Evolutionary conservation across 37 sponge, comb jelly and placozoan species (phyloP), one percentile per base, ranked within the genome.

Genomic region (Haliclona indistincta): DNA sequence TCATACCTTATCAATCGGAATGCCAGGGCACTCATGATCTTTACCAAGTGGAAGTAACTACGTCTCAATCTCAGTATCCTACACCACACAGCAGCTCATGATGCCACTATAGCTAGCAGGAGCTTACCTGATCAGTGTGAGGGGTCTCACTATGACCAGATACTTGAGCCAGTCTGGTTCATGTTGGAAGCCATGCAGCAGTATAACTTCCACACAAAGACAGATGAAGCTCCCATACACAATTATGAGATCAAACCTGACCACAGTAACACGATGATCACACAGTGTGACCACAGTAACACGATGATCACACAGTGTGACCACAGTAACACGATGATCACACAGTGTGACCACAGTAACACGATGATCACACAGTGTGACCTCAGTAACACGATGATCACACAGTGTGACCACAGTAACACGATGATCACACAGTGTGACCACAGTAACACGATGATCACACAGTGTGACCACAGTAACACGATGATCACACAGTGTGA

Each of bases 201-300:
- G 60, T 25, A 8, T 6, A 25, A 58, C n/a, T 34, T 81, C 82
- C 43, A 81, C 19, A 38, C 41, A 34, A 29, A 73, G 74, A 25
- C 43, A 43, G 8, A 88, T 42, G 1, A 77, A 28, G 43, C 77
- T 44, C 0, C 64, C 22, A 3, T 72, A 19, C 45, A 88, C 61
- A 32, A 88, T 39, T 2, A 77, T 8, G 53, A 72, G 37, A 56
- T 88, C 88, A 54, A 63, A 38, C 60, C 88, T 81, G 43, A 2
- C 56, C 13, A 35, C 28, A 6, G 25, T n/a, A 6, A 58, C 25
- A n/a, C n/a, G n/a, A n/a, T n/a, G n/a, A n/a, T 8, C 13, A 58
- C 11, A 58, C n/a, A 25, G 26, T 58, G 6, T n/a, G 22, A 6
- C 28, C n/a, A 58, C n/a, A 20, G 6, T 58, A 11, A n/a, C 25